These are phyloP conservation scores for Corvus hawaiiensis DNA, from an alignment of 2,113 vertebrate species.

Conservation along the genomic window DNA sequence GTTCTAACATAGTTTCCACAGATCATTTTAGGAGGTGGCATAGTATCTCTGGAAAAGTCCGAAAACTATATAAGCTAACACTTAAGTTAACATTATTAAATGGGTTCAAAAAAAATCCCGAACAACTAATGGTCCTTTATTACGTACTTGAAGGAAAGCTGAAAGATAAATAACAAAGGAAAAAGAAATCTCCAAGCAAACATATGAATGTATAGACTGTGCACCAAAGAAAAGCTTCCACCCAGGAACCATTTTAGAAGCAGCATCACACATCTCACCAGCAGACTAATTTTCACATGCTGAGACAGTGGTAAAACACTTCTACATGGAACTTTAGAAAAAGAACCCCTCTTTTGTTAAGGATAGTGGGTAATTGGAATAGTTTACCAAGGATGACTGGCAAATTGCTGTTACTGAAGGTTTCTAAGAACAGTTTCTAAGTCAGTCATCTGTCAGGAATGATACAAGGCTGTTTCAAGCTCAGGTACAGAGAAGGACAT, in stretches of 20 bases:
- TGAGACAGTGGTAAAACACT: background rate
- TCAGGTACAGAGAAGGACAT: background rate
- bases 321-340: background rate
- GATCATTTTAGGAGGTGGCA: background rate
- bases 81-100: background rate
- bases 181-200: background rate
- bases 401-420: background rate
- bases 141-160: background rate
- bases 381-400: background rate
- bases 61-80: background rate
- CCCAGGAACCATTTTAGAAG: background rate
- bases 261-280: background rate
- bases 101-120: background rate
- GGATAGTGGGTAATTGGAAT: background rate
- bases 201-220: rapidly evolving
- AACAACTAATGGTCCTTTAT: background rate
- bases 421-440: background rate
- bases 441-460: background rate
- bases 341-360: background rate
- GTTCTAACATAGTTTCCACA: background rate
- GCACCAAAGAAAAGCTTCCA: background rate
- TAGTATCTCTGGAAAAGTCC: background rate
- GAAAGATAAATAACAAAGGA: background rate
- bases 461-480: background rate
- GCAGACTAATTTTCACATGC: background rate